These are phyloP conservation scores for Calliphora vomitoria DNA, from an alignment of 2,888 invertebrate genomes.

Conservation along the genomic window DNA sequence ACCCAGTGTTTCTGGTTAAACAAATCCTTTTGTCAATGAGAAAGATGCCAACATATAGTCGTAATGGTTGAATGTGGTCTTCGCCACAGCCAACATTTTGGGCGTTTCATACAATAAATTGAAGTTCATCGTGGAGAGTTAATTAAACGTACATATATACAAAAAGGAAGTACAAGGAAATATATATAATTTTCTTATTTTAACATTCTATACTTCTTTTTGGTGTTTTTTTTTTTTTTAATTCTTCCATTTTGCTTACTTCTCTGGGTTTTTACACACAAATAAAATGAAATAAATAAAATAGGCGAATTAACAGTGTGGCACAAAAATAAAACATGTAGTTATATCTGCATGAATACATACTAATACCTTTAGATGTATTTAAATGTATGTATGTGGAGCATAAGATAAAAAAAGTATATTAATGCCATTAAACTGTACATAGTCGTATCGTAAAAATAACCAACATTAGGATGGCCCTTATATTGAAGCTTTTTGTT, in stretches of 20 bases:
- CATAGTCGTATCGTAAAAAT: constrained; percentile 28
- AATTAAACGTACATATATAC: constrained; percentile 44
- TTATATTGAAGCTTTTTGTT: too few species aligned
- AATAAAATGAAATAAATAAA: not conserved
- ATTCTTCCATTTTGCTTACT: not conserved
- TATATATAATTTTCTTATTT: constrained; percentile 10
- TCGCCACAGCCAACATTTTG: constrained; percentile 37
- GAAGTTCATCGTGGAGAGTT: constrained; percentile 43
- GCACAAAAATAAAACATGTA: constrained; percentile 1
- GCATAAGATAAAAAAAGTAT: not conserved
- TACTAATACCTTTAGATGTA: not conserved
- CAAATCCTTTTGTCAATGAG: constrained; percentile 23
- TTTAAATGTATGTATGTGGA: not conserved
- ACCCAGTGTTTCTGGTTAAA: not conserved
- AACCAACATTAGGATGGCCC: not conserved
- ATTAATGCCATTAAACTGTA: constrained; percentile 41
- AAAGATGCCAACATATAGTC: not conserved
- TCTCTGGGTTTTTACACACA: not conserved
- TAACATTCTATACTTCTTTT: not conserved
- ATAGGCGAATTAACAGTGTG: constrained; percentile 8
- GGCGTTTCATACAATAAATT: constrained; percentile 49
- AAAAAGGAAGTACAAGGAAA: constrained; percentile 1
- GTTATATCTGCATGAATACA: not conserved
- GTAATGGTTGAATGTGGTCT: not conserved
- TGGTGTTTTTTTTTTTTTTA: not conserved